phyloP scores from a whole-genome alignment of 2,888 invertebrate species.

The Hypena proboscidalis region DNA sequence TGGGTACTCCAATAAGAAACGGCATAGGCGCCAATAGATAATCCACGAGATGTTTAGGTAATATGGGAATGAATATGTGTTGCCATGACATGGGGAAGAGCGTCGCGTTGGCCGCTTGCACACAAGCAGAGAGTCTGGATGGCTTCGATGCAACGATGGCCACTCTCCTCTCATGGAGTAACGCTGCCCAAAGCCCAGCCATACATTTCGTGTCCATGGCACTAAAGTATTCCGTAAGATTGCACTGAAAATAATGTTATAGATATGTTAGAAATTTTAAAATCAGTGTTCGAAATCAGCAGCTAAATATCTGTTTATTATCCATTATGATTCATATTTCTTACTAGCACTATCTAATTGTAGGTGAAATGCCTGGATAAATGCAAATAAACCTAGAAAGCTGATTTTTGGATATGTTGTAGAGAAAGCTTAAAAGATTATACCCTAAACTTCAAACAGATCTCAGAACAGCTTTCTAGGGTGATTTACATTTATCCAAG shows the following conservation, averaged over 20 bases:
- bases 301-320: not conserved
- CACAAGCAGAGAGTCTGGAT: conserved; percentile 95
- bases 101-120: conserved; percentile 96
- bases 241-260: conserved; percentile 88
- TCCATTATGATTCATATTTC: no score
- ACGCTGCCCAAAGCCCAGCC: conserved; percentile 97
- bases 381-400: no score
- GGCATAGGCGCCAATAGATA: conserved; percentile 98
- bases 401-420: no score
- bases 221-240: conserved; percentile 98
- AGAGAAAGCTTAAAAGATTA: no score
- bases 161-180: conserved; percentile 97
- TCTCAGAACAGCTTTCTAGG: no score
- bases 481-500: no score
- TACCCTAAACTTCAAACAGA: no score
- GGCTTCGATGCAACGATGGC: conserved; percentile 96
- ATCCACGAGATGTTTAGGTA: conserved; percentile 95
- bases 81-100: conserved; percentile 99
- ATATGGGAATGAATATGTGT: conserved; percentile 98
- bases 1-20: conserved; percentile 97
- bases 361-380: no score
- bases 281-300: not conserved
- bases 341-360: no score
- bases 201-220: conserved; percentile 98
- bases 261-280: not conserved